Conservation (phyloP, 2,797 vertebrate species). For the Perodicticus potto region DNA sequence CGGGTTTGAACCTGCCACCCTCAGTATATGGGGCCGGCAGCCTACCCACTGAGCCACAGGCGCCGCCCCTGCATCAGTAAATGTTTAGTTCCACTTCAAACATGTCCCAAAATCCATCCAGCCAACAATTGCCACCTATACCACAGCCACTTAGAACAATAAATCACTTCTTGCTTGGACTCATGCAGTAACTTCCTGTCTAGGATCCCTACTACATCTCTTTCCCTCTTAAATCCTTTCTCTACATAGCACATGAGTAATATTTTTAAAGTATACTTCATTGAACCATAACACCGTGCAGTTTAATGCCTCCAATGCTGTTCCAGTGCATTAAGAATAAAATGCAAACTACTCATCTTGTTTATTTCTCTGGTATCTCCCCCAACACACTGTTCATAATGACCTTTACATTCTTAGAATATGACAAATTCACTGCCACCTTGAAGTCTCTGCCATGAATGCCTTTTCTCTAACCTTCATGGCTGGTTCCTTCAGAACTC, state of each 20-base stretch:
- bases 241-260: neutral
- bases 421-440: neutral
- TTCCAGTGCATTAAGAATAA: neutral
- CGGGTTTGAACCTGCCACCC: no score
- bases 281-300: neutral
- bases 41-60: no score
- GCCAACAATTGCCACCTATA: neutral
- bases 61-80: neutral
- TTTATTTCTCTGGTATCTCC: neutral
- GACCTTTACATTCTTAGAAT: neutral
- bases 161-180: no score
- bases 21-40: no score
- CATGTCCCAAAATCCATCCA: neutral
- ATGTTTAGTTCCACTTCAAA: neutral
- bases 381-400: neutral
- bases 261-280: neutral
- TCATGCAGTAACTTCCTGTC: neutral
- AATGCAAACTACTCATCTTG: neutral
- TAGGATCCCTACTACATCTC: neutral
- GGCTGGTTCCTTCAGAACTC: neutral
- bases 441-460: neutral
- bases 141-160: neutral
- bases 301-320: neutral
- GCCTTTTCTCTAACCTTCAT: neutral
- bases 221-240: neutral